Conservation (phyloP, 2,888 invertebrate genomes). For the Augiades crinisus region DNA sequence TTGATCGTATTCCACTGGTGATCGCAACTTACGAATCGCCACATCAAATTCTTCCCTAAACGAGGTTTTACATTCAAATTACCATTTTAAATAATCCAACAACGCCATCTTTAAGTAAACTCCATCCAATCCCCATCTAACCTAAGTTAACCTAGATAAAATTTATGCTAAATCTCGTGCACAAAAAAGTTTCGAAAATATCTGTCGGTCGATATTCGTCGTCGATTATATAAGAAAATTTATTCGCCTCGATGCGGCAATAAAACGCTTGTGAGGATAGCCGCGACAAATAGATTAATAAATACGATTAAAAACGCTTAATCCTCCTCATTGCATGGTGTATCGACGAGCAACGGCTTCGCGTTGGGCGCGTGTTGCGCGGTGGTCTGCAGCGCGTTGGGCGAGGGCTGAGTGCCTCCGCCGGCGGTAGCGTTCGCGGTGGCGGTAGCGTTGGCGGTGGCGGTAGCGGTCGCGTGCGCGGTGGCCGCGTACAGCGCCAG, state of each 20-base stretch:
- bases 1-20: slow-evolving; percentile 55
- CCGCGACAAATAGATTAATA: slow-evolving; percentile 32
- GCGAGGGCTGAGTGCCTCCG: slow-evolving; percentile 52
- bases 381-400: slow-evolving; percentile 49
- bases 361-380: slow-evolving; percentile 56
- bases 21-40: slow-evolving; percentile 56
- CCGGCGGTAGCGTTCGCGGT: slow-evolving; percentile 45
- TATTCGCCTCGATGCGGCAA: slow-evolving; percentile 20
- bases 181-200: slow-evolving; percentile 65
- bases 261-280: slow-evolving; percentile 25
- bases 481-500: slow-evolving; percentile 72
- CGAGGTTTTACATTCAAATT: slow-evolving; percentile 58
- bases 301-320: slow-evolving; percentile 36
- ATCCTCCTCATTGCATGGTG: slow-evolving; percentile 71
- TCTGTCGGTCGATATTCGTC: slow-evolving; percentile 43
- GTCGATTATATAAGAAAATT: slow-evolving; percentile 28
- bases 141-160: slow-evolving; percentile 60
- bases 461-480: slow-evolving; percentile 68
- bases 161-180: slow-evolving; percentile 63
- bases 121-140: slow-evolving; percentile 70
- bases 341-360: slow-evolving; percentile 71
- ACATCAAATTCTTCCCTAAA: slow-evolving; percentile 50
- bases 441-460: slow-evolving; percentile 51
- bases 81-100: slow-evolving; percentile 67
- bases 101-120: slow-evolving; percentile 69